These are phyloP conservation scores for Heliconius sara DNA, from an alignment of 2,888 invertebrate species.

Conservation along the genomic window DNA sequence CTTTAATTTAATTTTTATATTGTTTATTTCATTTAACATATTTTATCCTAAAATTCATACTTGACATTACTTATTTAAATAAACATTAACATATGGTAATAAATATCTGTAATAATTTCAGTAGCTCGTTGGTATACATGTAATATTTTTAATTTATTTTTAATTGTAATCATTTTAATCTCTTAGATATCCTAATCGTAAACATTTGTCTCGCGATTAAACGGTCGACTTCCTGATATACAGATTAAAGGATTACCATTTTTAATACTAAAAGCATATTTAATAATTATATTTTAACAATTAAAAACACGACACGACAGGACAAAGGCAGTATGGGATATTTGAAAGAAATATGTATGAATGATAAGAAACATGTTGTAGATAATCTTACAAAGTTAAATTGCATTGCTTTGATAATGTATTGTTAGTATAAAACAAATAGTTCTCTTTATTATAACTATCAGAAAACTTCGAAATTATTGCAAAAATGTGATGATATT, in stretches of 20 bases:
- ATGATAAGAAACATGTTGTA: neutral
- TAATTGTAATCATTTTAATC: constrained; percentile 9
- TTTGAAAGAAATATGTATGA: too few species aligned
- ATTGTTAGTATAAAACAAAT: neutral
- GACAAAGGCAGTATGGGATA: neutral
- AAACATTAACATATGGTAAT: neutral
- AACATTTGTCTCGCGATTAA: constrained; percentile 15
- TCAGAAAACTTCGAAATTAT: too few species aligned
- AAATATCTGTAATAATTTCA: neutral
- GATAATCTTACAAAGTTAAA: neutral
- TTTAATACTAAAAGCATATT: neutral
- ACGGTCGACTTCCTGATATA: neutral
- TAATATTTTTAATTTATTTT: constrained; percentile 4
- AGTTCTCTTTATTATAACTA: neutral
- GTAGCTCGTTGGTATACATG: neutral
- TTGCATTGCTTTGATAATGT: too few species aligned
- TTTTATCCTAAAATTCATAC: too few species aligned
- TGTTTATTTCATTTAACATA: neutral
- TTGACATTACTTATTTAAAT: neutral
- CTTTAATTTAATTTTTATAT: neutral
- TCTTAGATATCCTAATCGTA: constrained; percentile 1
- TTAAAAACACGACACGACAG: neutral
- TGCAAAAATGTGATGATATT: too few species aligned
- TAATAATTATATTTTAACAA: constrained; percentile 1
- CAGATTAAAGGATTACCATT: constrained; percentile 7